Base-by-base conservation (phyloP, 1,140 invertebrate species). In the Polyergus mexicanus region DNA sequence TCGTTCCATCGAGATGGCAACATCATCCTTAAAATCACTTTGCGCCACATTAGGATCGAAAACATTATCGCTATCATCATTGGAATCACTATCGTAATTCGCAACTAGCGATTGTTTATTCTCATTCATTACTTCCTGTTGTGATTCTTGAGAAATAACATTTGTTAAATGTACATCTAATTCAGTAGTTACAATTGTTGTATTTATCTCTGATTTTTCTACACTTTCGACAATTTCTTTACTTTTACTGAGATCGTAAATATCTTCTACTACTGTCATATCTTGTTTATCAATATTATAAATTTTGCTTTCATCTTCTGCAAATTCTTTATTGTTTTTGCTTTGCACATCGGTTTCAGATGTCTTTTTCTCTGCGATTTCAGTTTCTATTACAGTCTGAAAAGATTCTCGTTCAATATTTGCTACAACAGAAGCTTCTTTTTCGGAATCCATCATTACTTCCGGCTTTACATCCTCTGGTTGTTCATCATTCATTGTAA, bases 31-130 rank as follows among this genome's bases (percentile, higher is more conserved):
- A 11, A 38, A 69, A n/a, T 83, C 47, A 54, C 1, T 63, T 51
- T 87, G 85, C 19, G 19, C n/a, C 3, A 22, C 10, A 54, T 60
- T 28, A n/a, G 68, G 71, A 2, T 92, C 91, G 47, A 92, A 92
- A 76, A 92, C 89, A 60, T 94, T 90, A 56, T 94, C 91, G 68
- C 91, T 93, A n/a, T 87, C 78, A 41, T 91, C 86, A 58, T 92
- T 93, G 0, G 93, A 94, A 28, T 94, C 93, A 22, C 92, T 92
- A 16, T 90, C 90, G 71, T 94, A 94, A 91, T 93, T 92, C 22
- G 92, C 89, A 7, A 94, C 94, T 22, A 94, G 85, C 5, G 92
- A 91, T 11, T 75, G 65, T 38, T 89, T 92, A 6, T 56, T 71
- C 41, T 58, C 66, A 44, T 58, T 41, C 22, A 3, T 32, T 28